Evolutionary conservation across 2,888 invertebrate species (phyloP).

Genomic region (Aricia artaxerxes): DNA sequence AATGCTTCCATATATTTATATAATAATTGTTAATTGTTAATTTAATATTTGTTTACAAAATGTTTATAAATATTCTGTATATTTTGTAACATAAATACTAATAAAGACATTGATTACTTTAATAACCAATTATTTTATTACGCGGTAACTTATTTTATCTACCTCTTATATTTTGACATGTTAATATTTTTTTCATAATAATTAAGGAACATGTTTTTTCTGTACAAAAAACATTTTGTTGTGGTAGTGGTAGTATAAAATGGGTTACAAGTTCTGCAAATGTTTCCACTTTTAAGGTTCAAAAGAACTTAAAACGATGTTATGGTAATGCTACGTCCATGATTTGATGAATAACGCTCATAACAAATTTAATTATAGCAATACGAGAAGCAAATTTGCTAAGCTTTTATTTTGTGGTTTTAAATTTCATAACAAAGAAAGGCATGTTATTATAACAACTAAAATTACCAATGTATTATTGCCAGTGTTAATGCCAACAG

Average conservation of each 20-base stretch:
- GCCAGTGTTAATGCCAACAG: background rate
- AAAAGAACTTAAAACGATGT: background rate
- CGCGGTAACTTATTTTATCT: background rate
- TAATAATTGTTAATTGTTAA: constrained; percentile 12
- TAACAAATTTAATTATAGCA: background rate
- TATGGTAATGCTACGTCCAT: constrained; percentile 15
- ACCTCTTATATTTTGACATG: background rate
- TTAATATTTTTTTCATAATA: background rate
- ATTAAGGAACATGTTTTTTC: too few relatives aligned
- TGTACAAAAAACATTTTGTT: background rate
- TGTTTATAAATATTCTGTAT: background rate
- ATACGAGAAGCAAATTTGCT: background rate
- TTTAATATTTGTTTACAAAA: background rate
- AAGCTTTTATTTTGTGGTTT: constrained; percentile 3
- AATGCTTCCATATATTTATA: constrained; percentile 6
- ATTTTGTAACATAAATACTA: constrained; percentile 24
- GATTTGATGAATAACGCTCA: background rate
- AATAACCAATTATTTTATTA: constrained; percentile 5
- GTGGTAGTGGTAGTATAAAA: background rate
- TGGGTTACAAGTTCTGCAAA: background rate
- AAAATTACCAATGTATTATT: background rate
- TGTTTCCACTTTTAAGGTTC: background rate
- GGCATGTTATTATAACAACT: background rate
- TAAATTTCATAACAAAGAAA: background rate
- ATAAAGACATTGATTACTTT: constrained; percentile 18